These are phyloP conservation scores for Synanceia verrucosa DNA, from an alignment of 2,797 vertebrate genomes.

Conservation along the genomic window DNA sequence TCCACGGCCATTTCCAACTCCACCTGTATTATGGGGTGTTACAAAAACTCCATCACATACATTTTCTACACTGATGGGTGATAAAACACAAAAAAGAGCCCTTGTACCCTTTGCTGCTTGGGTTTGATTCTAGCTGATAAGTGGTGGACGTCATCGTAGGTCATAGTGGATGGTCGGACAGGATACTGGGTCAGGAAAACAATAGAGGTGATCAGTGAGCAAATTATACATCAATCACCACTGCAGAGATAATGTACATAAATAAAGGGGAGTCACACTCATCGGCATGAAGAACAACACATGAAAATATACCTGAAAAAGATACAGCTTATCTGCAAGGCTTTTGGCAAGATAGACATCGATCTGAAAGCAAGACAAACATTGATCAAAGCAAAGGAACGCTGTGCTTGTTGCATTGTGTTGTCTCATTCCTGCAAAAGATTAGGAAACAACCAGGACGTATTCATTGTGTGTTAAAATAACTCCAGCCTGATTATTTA, in stretches of 20 bases:
- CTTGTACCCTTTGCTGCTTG: constrained; percentile 93
- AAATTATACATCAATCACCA: neutral
- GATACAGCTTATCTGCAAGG: constrained; percentile 94
- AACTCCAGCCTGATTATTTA: neutral
- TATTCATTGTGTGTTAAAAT: neutral
- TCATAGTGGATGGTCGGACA: constrained; percentile 93
- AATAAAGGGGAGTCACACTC: neutral
- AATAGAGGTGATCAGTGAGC: neutral
- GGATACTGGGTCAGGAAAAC: constrained; percentile 86
- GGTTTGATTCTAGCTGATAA: constrained; percentile 95
- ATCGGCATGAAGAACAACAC: neutral
- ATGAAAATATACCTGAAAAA: constrained; percentile 89
- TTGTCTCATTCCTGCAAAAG: neutral
- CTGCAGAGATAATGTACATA: neutral
- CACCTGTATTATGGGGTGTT: constrained; percentile 78
- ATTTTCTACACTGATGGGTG: no score
- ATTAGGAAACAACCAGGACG: neutral
- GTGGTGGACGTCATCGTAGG: constrained; percentile 91
- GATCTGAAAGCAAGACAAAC: constrained; percentile 80
- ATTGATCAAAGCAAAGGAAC: neutral
- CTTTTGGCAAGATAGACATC: constrained; percentile 98
- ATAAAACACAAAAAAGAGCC: fast-evolving
- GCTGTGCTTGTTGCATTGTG: no score
- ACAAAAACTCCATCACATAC: neutral
- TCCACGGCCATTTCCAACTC: constrained; percentile 95